Evolutionary conservation across 2,797 vertebrate genomes (phyloP), one percentile per base, ranked within the genome.

Genomic region (Astyanax mexicanus): DNA sequence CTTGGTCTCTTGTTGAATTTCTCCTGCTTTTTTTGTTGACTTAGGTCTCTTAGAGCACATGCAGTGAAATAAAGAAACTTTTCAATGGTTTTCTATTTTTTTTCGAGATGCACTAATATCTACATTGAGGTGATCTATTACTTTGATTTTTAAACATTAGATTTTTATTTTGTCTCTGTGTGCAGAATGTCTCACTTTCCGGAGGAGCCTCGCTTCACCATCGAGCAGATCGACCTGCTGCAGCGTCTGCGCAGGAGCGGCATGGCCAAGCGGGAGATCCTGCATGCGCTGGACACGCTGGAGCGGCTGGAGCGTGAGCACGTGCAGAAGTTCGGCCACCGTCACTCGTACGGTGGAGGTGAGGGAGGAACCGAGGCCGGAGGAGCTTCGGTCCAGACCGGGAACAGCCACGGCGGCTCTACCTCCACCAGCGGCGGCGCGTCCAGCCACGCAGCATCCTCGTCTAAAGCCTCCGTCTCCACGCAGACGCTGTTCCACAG

Each of bases 181-280:
- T 72, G 27, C 81, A 94, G 92, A 89, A 99, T 99, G 98, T 98
- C 98, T 93, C 96, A 97, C 94, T 98, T 96, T 91, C 94, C 96
- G 45, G 98, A 99, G 74, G 98, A 99, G 89, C 98, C 98, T 91
- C 95, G 98, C 88, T 99, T 98, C 88, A 99, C 98, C 90, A 99
- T 99, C 84, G 98, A 99, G 94, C 98, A 99, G 93, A 99, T 99
- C 27, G 97, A 99, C 92, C 93, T 99, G 85, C 96, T 99, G 82
- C 98, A 99, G 91, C 95, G 98, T 85, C 91, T 99, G 40, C 89
- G 98, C 81, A 94, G 95, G 80, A 98, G 96, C 0, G 98, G 98
- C 10, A 98, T 99, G 95, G 95, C 94, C 78, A 95, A 96, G 82
- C 95, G 93, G 47, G 96, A 99, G 87, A 95, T 99, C 87, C 94